phyloP scores from a whole-genome alignment of 2,797 vertebrate genomes.

The Oreochromis mossambicus region DNA sequence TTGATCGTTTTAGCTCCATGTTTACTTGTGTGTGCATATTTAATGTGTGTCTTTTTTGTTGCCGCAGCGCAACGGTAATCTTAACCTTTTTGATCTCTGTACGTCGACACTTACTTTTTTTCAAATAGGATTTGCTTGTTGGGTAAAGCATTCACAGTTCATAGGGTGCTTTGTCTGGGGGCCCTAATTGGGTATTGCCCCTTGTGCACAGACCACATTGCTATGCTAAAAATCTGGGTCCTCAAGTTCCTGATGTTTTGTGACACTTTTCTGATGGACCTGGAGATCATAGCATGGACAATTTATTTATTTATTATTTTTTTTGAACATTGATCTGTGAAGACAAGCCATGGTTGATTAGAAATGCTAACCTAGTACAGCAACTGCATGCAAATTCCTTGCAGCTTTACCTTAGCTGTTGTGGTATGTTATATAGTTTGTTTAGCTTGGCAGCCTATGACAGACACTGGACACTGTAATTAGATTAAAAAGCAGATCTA shows the following conservation, averaged over 20 bases:
- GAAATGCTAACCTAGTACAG: not conserved
- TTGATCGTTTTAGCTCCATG: not conserved
- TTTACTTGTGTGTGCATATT: not conserved
- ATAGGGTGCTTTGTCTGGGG: slow-evolving; percentile 47
- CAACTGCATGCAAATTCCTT: not conserved
- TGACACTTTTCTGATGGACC: slow-evolving; percentile 3
- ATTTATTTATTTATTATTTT: not conserved
- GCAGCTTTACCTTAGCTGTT: not conserved
- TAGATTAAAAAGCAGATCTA: not conserved
- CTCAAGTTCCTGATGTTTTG: slow-evolving; percentile 48
- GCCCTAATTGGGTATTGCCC: slow-evolving; percentile 54
- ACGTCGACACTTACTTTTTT: slow-evolving; percentile 20
- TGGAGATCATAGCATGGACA: not conserved
- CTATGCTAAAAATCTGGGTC: slow-evolving; percentile 57
- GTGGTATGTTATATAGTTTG: not conserved
- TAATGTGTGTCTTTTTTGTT: not conserved
- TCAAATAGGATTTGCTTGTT: slow-evolving; percentile 14
- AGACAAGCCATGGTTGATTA: not conserved
- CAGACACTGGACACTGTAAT: not conserved
- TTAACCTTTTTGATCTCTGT: slow-evolving; percentile 23
- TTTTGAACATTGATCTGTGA: not conserved
- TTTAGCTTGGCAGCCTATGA: not conserved
- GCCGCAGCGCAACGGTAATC: not conserved
- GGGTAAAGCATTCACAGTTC: slow-evolving; percentile 35
- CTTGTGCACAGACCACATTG: slow-evolving; percentile 35